Conservation (phyloP, 2,888 invertebrate genomes). For the Leptinotarsa juncta region DNA sequence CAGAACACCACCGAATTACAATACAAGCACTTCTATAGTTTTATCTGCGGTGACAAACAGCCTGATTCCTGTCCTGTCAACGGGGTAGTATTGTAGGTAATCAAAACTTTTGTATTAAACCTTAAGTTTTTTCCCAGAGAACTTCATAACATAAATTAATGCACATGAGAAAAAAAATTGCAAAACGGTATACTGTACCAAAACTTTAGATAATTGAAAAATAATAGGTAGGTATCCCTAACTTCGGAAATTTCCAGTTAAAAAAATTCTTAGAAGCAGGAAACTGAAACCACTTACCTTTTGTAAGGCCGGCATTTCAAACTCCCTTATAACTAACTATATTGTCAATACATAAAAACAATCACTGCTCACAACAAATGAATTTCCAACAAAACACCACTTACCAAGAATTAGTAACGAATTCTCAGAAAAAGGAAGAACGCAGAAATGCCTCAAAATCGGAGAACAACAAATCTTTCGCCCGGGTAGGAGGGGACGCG, state of each 20-base stretch:
- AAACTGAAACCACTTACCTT: slow-evolving; percentile 37
- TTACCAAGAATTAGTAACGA: slow-evolving; percentile 29
- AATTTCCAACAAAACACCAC: slow-evolving; percentile 37
- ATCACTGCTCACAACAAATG: slow-evolving; percentile 27
- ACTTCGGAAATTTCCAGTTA: background rate
- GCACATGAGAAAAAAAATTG: too few species aligned
- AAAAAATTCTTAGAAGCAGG: background rate
- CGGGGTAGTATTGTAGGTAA: too few species aligned
- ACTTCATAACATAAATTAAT: too few species aligned
- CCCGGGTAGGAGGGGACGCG: slow-evolving; percentile 5
- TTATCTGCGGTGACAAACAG: too few species aligned
- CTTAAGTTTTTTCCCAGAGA: too few species aligned
- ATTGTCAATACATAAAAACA: slow-evolving; percentile 38
- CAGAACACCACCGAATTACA: too few species aligned
- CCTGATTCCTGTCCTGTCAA: too few species aligned
- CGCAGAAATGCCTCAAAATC: slow-evolving; percentile 17
- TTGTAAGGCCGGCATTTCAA: slow-evolving; percentile 47
- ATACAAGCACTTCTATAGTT: too few species aligned
- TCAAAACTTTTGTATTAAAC: too few species aligned
- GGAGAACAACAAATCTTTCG: slow-evolving; percentile 6
- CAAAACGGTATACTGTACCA: too few species aligned
- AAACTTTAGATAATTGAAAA: background rate
- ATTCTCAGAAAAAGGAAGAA: slow-evolving; percentile 24
- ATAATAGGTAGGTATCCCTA: background rate
- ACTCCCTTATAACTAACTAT: slow-evolving; percentile 17